These are phyloP conservation scores for Hydriomena furcata DNA, from an alignment of 2,888 invertebrate genomes.

Conservation along the genomic window DNA sequence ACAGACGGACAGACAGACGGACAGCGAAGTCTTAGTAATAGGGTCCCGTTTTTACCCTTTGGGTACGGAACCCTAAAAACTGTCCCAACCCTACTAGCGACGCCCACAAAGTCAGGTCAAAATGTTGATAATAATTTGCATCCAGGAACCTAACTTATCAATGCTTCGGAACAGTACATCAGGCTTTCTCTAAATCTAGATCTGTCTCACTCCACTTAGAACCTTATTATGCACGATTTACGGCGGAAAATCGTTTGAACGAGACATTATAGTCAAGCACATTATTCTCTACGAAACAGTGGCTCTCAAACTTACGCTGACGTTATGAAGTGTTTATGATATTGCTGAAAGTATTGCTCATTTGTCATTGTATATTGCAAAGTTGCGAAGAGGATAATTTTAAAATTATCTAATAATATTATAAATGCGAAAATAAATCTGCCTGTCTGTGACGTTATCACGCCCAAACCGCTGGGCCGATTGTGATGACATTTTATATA, in stretches of 20 bases:
- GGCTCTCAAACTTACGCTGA: constrained; percentile 23
- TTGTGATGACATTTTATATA: too few species aligned
- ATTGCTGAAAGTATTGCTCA: too few species aligned
- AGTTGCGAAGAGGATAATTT: too few species aligned
- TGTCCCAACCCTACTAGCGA: constrained; percentile 49
- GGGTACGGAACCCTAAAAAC: neutral
- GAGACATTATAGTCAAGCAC: constrained; percentile 31
- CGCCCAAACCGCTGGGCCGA: too few species aligned
- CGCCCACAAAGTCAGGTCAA: constrained; percentile 63
- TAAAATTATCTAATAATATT: too few species aligned
- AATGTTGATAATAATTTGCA: constrained; percentile 73
- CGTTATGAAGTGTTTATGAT: constrained; percentile 2
- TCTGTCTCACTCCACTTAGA: constrained; percentile 28
- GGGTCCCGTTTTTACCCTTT: too few species aligned
- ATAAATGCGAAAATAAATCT: too few species aligned
- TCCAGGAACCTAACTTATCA: constrained; percentile 76
- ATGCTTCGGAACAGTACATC: constrained; percentile 60
- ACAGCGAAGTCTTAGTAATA: too few species aligned
- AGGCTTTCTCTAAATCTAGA: constrained; percentile 60
- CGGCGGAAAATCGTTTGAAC: constrained; percentile 24
- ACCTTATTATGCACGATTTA: constrained; percentile 29
- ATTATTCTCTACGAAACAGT: constrained; percentile 31
- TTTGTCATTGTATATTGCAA: too few species aligned
- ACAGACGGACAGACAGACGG: too few species aligned
- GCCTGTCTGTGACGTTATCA: too few species aligned